A percentile compares a stretch with the other conserved stretches of the same genome.
These are phyloP conservation scores for Pantherophis vulpinus DNA, from an alignment of 2,797 vertebrate species.

Conservation along the genomic window DNA sequence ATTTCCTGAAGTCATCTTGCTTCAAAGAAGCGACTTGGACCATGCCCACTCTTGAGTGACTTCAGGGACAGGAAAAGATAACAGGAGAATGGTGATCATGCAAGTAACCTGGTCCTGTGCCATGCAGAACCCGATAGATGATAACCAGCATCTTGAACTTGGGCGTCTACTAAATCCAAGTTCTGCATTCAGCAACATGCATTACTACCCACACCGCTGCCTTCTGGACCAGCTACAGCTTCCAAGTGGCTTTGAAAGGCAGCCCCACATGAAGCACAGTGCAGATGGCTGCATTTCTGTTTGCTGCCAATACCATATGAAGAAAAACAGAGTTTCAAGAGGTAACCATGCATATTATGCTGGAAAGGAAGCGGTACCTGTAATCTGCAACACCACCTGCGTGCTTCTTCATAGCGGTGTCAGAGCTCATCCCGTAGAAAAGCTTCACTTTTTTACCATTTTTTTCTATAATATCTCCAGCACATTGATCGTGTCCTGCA, in stretches of 20 bases:
- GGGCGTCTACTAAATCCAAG: neutral
- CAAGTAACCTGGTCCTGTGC: neutral
- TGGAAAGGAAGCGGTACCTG: conserved; percentile 74
- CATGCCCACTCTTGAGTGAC: neutral
- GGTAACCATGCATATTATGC: neutral
- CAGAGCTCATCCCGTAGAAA: conserved; percentile 98
- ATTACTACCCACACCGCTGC: neutral
- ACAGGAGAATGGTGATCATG: neutral
- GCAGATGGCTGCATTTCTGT: neutral
- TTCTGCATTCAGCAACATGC: neutral
- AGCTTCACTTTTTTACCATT: conserved; percentile 94
- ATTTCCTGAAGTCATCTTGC: neutral
- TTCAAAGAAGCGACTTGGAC: neutral
- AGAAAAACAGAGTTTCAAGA: neutral
- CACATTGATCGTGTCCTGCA: conserved; percentile 92
- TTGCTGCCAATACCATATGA: conserved; percentile 1
- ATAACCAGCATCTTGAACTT: neutral
- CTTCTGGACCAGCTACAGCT: neutral
- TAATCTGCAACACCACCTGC: conserved; percentile 93
- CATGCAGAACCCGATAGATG: neutral
- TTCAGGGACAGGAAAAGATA: neutral
- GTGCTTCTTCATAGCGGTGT: conserved; percentile 97
- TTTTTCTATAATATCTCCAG: conserved; percentile 89
- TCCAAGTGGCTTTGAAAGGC: neutral
- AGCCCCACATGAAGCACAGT: neutral